phyloP scores from a whole-genome alignment of 2,797 vertebrate genomes.

The Mus spretus region DNA sequence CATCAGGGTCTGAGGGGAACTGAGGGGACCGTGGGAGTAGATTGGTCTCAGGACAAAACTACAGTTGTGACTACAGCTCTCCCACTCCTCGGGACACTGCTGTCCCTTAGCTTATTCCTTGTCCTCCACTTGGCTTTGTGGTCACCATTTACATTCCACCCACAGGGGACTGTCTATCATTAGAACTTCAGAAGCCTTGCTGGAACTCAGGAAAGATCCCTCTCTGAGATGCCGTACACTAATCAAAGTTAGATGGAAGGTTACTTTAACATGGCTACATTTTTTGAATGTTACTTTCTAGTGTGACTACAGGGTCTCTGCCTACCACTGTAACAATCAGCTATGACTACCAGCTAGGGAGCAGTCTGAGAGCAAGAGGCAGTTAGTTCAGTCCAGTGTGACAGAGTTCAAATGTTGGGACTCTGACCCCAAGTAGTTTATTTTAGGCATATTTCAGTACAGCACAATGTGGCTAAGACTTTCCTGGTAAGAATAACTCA shows the following conservation, averaged over 20 bases:
- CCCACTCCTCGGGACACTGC: not conserved
- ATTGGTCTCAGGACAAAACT: not conserved
- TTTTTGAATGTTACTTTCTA: not conserved
- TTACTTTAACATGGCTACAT: no score
- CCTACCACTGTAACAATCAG: no score
- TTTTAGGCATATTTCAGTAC: not conserved
- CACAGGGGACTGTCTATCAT: not conserved
- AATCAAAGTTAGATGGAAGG: not conserved
- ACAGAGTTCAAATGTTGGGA: not conserved
- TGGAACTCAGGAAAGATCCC: not conserved
- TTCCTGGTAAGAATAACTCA: not conserved
- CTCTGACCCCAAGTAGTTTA: not conserved
- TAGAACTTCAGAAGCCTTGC: not conserved
- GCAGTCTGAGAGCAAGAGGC: not conserved
- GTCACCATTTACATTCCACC: not conserved
- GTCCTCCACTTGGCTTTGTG: not conserved
- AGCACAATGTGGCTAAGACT: not conserved
- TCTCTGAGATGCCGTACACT: not conserved
- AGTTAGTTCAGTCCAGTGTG: not conserved
- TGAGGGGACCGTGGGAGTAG: not conserved
- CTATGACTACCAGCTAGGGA: not conserved
- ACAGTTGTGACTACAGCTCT: not conserved
- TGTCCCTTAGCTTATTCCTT: not conserved
- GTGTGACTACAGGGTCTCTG: not conserved
- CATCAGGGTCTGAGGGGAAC: not conserved